Evolutionary conservation across 2,888 invertebrate species (phyloP).

Genomic region (Didymodactylos carnosus): DNA sequence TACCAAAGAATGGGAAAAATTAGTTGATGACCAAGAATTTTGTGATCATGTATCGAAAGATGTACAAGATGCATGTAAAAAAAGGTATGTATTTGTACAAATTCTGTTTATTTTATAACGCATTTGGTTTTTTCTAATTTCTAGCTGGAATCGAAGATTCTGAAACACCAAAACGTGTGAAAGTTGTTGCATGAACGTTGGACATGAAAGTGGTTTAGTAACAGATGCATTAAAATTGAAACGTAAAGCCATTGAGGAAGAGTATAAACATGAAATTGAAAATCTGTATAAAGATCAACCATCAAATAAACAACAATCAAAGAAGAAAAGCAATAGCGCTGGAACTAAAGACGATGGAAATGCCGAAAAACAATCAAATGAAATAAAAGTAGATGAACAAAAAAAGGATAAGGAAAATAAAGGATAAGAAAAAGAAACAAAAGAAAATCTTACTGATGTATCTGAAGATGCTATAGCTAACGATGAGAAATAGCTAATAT

Average conservation of each 20-base stretch:
- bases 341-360: no score
- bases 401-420: no score
- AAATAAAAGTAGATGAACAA: no score
- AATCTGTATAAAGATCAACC: slow-evolving; percentile 52
- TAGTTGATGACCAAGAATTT: background rate
- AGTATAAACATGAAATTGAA: slow-evolving; percentile 73
- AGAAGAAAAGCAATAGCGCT: no score
- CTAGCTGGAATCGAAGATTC: slow-evolving; percentile 50
- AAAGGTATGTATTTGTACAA: no score
- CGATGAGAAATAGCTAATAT: no score
- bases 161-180: slow-evolving; percentile 72
- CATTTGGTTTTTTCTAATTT: no score
- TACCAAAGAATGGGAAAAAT: background rate
- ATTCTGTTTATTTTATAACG: no score
- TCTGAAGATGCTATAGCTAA: no score
- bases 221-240: slow-evolving; percentile 95
- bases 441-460: no score
- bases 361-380: no score
- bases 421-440: no score
- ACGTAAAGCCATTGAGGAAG: slow-evolving; percentile 78
- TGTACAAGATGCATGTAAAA: background rate
- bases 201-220: slow-evolving; percentile 83
- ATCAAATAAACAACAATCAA: background rate
- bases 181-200: slow-evolving; percentile 76
- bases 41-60: background rate